Evolutionary conservation across 2,797 vertebrate genomes (phyloP), one percentile per base, ranked within the genome.

Genomic region (Mastacembelus armatus): DNA sequence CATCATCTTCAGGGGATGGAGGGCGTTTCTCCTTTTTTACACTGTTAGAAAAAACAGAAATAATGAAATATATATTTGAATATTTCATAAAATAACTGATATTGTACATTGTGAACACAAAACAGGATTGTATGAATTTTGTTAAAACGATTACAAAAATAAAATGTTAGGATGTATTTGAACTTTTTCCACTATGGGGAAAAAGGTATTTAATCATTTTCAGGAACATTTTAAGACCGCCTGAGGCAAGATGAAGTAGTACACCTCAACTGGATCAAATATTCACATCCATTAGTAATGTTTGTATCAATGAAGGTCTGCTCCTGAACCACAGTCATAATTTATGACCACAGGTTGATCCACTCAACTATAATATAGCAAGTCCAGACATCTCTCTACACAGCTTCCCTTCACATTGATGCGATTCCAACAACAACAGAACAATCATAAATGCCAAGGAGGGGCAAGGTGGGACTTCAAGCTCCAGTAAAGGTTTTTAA

Each of bases 1-100:
- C 92, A 3, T 92, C 91, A 60, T 94, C 93, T 42, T 98, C 96
- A 0, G 95, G 94, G 0, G 97, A 96, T 0, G 93, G 94, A 7
- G 93, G 93, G 4, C 94, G 88, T 69, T 91, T 94, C 60, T 96
- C 96, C 7, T 85, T 89, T 89, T 96, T 97, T 29, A 93, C 59
- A 1, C 93, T 95, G 35, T 94, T 95, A 85, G 11, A 68, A 2
- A 55, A 8, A 44, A 16, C 4, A 3, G 4, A 36, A n/a, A 50
- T 15, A 52, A 22, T 11, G 10, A n/a, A 15, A 40, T 11, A 1
- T 11, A 45, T 24, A 42, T 64, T 55, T 66, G 15, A 60, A 40
- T 36, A 35, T 38, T 33, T 19, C 29, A 27, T 10, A 35, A 58
- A 54, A 4, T 1, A 1, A 43, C 15, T n/a, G 5, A 43, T 24